Evolutionary conservation across 2,888 invertebrate genomes (phyloP), one percentile per base, ranked within the genome.

Genomic region (Sepioteuthis lessoniana): DNA sequence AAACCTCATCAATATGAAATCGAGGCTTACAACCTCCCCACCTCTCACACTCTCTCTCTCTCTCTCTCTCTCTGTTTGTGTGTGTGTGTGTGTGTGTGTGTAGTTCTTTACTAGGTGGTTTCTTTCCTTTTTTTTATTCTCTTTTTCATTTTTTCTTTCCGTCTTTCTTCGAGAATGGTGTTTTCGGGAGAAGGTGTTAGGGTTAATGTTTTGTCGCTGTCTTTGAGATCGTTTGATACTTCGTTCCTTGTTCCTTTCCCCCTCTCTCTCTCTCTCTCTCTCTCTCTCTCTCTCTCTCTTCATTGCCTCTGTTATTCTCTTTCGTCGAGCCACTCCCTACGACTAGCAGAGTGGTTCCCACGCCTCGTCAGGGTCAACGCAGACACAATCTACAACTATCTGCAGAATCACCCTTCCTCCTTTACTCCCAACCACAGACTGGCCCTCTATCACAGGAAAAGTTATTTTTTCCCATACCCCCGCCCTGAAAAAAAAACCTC

Each of bases 311-410:
- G 25, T 55, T 25, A 7, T 55, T 25, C n/a, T 35, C n/a, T 19
- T 76, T 76, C 76, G 19, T 76, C 76, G 76, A 16, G 76, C n/a
- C 76, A 76, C 76, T 76, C n/a, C 76, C 76, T 76, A 35, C 76
- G n/a, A n/a, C 76, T n/a, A 76, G 76, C n/a, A n/a, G 76, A 76
- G n/a, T 7, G 19, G 76, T 76, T 76, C 76, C 76, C 76, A 76
- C 76, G 76, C 76, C 35, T 35, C n/a, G 76, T 35, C 76, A 76
- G 76, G 76, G 76, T 76, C 76, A 76, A 35, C 76, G n/a, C 5
- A 76, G n/a, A 76, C 76, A 76, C 76, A 76, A 76, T 76, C 76
- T 76, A 76, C 76, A 35, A 35, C n/a, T 76, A 76, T 76, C 76
- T 35, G n/a, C 76, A n/a, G 19, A 4, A 76, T n/a, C 76, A n/a